Conservation (phyloP, 1,140 invertebrate genomes). For the Pissodes strobi region DNA sequence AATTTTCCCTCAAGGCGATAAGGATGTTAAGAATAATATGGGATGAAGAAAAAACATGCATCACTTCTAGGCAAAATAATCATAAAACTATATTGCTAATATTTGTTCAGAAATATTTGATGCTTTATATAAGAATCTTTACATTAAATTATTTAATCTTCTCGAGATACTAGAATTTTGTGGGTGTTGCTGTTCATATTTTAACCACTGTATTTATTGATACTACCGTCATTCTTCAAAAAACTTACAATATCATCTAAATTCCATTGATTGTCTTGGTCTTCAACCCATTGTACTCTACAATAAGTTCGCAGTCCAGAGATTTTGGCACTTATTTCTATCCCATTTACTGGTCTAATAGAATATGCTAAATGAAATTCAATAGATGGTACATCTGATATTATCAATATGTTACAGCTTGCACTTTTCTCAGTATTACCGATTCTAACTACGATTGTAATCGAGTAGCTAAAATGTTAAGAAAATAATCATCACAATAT, state of each 20-base stretch:
- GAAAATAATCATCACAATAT: not conserved
- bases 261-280: not conserved
- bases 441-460: not conserved
- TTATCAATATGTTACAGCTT: slow-evolving; percentile 12
- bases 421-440: not conserved
- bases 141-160: too few species aligned
- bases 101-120: slow-evolving; percentile 2
- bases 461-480: slow-evolving; percentile 6
- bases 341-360: slow-evolving; percentile 16
- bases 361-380: slow-evolving; percentile 30
- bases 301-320: slow-evolving; percentile 29
- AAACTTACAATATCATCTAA: slow-evolving; percentile 22
- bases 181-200: too few species aligned
- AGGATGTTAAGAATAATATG: too few species aligned
- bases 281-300: slow-evolving; percentile 27
- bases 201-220: too few species aligned
- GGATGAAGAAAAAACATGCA: too few species aligned
- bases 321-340: slow-evolving; percentile 24
- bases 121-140: too few species aligned
- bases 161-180: too few species aligned
- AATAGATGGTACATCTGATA: slow-evolving; percentile 14
- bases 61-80: too few species aligned
- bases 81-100: not conserved
- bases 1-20: too few species aligned
- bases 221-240: too few species aligned